Conservation (phyloP, 2,113 vertebrate species). For the Cottus gobio region DNA sequence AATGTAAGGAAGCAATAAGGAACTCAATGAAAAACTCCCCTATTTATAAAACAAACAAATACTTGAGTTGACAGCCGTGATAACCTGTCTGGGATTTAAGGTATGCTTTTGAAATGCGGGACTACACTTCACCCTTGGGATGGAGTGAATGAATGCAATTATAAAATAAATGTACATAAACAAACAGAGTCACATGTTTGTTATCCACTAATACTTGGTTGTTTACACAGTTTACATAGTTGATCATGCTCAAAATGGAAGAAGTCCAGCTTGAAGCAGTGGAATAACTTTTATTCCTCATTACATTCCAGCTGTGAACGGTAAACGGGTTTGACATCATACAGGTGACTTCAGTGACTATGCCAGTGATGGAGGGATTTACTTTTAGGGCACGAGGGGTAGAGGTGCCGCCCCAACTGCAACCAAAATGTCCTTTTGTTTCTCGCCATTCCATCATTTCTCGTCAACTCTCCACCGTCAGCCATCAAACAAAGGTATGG, state of each 20-base stretch:
- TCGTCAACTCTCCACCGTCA: background rate
- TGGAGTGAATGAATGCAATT: conserved; percentile 55
- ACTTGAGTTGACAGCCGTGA: background rate
- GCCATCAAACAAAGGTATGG: background rate
- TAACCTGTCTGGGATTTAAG: background rate
- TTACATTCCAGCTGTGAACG: conserved; percentile 63
- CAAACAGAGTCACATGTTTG: conserved; percentile 58
- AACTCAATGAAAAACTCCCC: background rate
- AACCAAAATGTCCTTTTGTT: background rate
- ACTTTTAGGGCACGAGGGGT: background rate
- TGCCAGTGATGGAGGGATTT: conserved; percentile 8
- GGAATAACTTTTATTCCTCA: conserved; percentile 50
- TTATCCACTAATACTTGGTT: conserved; percentile 67
- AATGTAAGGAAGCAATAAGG: background rate
- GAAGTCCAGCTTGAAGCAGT: conserved; percentile 40
- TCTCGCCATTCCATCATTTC: background rate
- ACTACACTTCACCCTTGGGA: conserved; percentile 48
- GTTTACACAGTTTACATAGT: conserved; percentile 68
- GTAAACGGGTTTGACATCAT: conserved; percentile 43
- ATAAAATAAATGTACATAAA: conserved; percentile 66
- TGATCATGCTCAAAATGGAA: conserved; percentile 68
- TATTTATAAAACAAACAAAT: background rate
- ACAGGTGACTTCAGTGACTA: conserved; percentile 6
- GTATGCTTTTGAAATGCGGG: conserved; percentile 22
- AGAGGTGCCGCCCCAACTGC: background rate